Conservation (phyloP, 2,888 invertebrate genomes). For the Microplitis deprimator region DNA sequence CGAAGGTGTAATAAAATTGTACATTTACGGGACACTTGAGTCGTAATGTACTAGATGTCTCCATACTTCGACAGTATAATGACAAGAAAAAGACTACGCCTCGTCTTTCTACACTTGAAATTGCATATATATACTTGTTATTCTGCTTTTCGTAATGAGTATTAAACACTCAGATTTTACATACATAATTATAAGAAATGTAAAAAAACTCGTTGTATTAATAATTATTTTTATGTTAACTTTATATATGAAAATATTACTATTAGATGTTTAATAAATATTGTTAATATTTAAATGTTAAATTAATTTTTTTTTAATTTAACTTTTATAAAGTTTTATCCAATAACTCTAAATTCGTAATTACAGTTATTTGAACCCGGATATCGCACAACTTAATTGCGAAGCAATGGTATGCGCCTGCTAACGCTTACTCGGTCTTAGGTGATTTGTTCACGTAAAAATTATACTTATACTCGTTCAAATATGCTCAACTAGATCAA, state of each 20-base stretch:
- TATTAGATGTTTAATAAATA: no score
- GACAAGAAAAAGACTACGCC: constrained; percentile 28
- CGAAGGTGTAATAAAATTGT: constrained; percentile 7
- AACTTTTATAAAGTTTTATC: no score
- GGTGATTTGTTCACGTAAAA: no score
- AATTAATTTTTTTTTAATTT: no score
- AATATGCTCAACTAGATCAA: no score
- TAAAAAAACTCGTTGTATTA: background rate
- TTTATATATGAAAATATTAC: background rate
- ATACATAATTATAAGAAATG: background rate
- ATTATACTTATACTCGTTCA: no score
- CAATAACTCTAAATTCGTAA: no score
- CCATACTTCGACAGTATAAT: constrained; percentile 57
- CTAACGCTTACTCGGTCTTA: no score
- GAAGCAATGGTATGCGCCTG: no score
- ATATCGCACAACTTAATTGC: no score
- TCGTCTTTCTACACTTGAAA: background rate
- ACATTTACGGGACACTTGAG: constrained; percentile 40
- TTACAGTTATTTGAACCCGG: no score
- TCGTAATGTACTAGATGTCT: constrained; percentile 67
- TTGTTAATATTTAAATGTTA: no score
- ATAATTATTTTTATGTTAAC: background rate
- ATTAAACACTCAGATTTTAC: background rate
- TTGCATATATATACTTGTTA: constrained; percentile 4
- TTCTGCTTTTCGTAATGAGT: background rate